phyloP scores from a whole-genome alignment of 2,113 vertebrate species.

The Melanocharis versteri region DNA sequence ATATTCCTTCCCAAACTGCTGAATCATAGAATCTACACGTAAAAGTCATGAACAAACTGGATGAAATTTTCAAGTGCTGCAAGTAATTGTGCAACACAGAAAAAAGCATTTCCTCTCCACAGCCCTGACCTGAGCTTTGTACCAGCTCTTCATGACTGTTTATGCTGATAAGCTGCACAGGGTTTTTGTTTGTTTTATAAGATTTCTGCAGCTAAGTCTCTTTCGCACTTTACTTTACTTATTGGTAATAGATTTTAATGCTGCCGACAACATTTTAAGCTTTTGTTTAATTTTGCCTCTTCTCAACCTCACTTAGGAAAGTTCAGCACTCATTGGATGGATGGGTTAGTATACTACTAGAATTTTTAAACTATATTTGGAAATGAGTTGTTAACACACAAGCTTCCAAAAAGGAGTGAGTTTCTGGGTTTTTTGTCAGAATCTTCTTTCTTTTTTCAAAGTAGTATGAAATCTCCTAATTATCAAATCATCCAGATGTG shows the following conservation, averaged over 20 bases:
- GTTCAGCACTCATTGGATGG: background rate
- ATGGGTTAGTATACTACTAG: background rate
- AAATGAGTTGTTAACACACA: background rate
- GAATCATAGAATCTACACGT: background rate
- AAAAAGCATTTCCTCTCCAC: background rate
- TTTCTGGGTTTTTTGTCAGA: background rate
- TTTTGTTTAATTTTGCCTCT: background rate
- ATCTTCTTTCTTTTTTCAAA: background rate
- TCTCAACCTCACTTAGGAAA: background rate
- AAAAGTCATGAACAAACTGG: background rate
- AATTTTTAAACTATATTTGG: background rate
- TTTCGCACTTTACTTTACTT: background rate
- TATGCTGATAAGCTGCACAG: background rate
- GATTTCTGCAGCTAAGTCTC: background rate
- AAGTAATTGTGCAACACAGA: background rate
- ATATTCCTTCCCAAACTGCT: background rate
- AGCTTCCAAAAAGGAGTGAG: background rate
- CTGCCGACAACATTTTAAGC: background rate
- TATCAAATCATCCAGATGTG: background rate
- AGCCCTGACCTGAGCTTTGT: background rate
- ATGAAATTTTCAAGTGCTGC: background rate
- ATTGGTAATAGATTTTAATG: background rate
- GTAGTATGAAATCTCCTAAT: background rate
- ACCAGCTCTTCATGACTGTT: background rate
- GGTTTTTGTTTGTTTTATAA: background rate